Conservation (phyloP, 2,888 invertebrate species). For the Drosophila putrida region DNA sequence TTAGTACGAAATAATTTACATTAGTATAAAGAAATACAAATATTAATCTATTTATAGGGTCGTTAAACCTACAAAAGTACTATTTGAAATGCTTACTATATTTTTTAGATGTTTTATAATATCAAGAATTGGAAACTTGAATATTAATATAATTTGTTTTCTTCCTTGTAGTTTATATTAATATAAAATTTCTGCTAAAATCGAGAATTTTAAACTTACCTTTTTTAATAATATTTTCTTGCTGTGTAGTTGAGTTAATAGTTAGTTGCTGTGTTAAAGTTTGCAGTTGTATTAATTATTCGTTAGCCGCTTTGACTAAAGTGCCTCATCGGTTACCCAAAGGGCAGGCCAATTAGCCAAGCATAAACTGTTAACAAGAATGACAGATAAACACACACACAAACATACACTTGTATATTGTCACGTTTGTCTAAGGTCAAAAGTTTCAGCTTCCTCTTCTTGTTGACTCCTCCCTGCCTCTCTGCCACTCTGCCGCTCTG, state of each 20-base stretch:
- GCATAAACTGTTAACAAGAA: conserved; percentile 56
- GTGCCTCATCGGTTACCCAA: conserved; percentile 28
- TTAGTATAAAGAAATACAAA: no score
- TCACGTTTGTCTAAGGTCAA: conserved; percentile 80
- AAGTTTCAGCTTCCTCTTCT: conserved; percentile 46
- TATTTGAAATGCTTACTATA: no score
- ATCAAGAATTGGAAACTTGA: no score
- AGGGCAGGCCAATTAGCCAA: conserved; percentile 64
- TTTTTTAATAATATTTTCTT: no score
- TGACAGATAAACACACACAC: conserved; percentile 8
- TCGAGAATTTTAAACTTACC: no score
- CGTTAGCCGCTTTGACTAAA: conserved; percentile 43
- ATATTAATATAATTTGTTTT: no score
- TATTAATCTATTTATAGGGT: no score
- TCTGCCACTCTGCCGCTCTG: background rate
- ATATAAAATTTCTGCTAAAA: no score
- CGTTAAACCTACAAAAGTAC: no score
- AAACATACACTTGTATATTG: conserved; percentile 37
- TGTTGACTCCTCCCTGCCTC: background rate
- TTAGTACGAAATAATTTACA: no score
- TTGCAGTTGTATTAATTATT: conserved; percentile 73
- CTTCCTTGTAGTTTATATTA: no score
- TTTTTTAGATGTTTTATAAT: no score
- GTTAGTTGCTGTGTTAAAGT: conserved; percentile 36
- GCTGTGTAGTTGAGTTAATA: background rate